Base-by-base conservation (phyloP, 2,888 invertebrate genomes). In the Onchidella celtica region DNA sequence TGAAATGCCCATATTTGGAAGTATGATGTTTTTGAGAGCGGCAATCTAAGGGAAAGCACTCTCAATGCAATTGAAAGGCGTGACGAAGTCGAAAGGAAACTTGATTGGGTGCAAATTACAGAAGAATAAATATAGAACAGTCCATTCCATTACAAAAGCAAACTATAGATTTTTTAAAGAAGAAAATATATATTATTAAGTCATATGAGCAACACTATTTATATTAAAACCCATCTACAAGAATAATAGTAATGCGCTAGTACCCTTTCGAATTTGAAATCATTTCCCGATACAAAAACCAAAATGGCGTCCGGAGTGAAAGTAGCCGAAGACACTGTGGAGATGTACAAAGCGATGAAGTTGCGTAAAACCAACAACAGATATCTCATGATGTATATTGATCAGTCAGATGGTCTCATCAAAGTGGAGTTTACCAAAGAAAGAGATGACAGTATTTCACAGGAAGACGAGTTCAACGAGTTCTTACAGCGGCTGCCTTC, bases 241-340 rank as follows among this genome's bases (percentile, higher is more conserved):
- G n/a, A n/a, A n/a, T n/a, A n/a, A n/a, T n/a, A n/a, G n/a, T n/a
- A n/a, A n/a, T n/a, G n/a, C n/a, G n/a, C n/a, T n/a, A n/a, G n/a
- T n/a, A n/a, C n/a, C n/a, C n/a, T n/a, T n/a, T n/a, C n/a, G n/a
- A n/a, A n/a, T n/a, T n/a, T n/a, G n/a, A n/a, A n/a, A n/a, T n/a
- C n/a, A n/a, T n/a, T n/a, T n/a, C n/a, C n/a, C n/a, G n/a, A n/a
- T n/a, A n/a, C n/a, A n/a, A n/a, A n/a, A 65, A 36, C 27, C 29
- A 81, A 81, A 40, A 81, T 81, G 81, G 81, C 81, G 68, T 68
- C 81, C 32, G 81, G 81, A 36, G 81, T 81, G 32, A 81, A 81
- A 75, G 66, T 81, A 36, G 36, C 66, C 4, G 74, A 73, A 4
- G 74, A 57, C 3, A 68, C 74, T 1, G 66, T 74, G 11, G 69